Base-by-base conservation (phyloP, 2,888 invertebrate species). In the Lasiommata megera region DNA sequence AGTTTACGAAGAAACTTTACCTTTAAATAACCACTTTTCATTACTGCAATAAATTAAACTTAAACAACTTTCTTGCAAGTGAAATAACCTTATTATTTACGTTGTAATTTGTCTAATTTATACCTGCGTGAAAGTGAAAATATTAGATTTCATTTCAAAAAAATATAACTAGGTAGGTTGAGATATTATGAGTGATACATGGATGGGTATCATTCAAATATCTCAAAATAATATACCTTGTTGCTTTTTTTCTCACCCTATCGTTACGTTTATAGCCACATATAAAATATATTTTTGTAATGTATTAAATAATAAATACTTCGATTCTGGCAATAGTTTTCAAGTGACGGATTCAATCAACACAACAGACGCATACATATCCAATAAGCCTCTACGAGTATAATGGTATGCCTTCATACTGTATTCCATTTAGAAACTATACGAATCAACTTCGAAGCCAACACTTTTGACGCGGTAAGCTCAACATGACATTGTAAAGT, bases 1-100 rank as follows among this genome's bases (percentile, higher is more conserved):
- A 60, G 62, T 63, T 64, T 57, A 54, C 55, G 64, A 61, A 57
- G 56, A 54, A 61, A 56, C 50, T 63, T 63, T 61, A 38, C 16
- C 29, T 40, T 51, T 38, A 38, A 51, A 40, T 51, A 51, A 51
- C 51, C 11, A 51, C 51, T 40, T 40, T 51, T 48, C 23, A 46
- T 54, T 61, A 47, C 12, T 23, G 40, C 16, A 43, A 58, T 53
- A 55, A 58, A 58, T 41, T 50, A 28, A 48, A 36, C 23, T 37
- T 23, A 16, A 46, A 31, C 29, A 16, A 11, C 14, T 17, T 16
- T 46, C 31, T 16, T 14, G 29, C 29, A 31, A 31, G 16, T 28
- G 29, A 46, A 31, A 28, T 44, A 29, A 44, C 14, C 28, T 44
- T 44, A 1, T 14, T 16, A 9, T 2, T 34, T 11, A 3, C 23